Evolutionary conservation across 2,888 invertebrate genomes (phyloP), one percentile per base, ranked within the genome.

Genomic region (Dione vanillae): DNA sequence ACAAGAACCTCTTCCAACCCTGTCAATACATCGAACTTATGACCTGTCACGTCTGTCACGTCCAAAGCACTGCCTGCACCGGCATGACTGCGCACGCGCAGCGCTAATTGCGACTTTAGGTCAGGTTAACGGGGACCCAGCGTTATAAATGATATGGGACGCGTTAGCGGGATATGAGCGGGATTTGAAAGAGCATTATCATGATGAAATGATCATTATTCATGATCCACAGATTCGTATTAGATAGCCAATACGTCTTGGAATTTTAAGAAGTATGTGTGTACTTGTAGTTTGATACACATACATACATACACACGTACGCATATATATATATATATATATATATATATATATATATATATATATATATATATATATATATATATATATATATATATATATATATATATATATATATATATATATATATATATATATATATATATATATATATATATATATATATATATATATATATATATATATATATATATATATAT

Each of bases 81-180:
- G 69, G 73, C 76, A 76, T 77, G 78, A 71, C 78, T 79, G 81
- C 82, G 82, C 83, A 80, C 81, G 84, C 83, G 79, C 82, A 79
- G 73, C 72, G 76, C 82, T 87, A 85, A 87, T 87, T 85, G 83
- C 81, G 81, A 82, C 82, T 79, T 75, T 78, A 58, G 71, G 67
- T 69, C 67, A 73, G 62, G 52, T 66, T 73, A 75, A 73, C 75
- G 69, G 71, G 64, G 45, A 70, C 67, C 65, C 70, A 54, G 61
- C 70, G 54, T 65, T 68, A 70, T 66, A 68, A 73, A 68, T 65
- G 73, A 70, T 65, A 68, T 59, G 65, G 65, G 65, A 65, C 65
- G 61, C 49, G 68, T 67, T 73, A 70, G 70, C 70, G 70, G 70
- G 67, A 61, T 67, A 73, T 56, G 65, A 73, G 59, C 70, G 58